Evolutionary conservation across 2,888 invertebrate species (phyloP), one percentile per base, ranked within the genome.

Genomic region (Drosophila tripunctata): DNA sequence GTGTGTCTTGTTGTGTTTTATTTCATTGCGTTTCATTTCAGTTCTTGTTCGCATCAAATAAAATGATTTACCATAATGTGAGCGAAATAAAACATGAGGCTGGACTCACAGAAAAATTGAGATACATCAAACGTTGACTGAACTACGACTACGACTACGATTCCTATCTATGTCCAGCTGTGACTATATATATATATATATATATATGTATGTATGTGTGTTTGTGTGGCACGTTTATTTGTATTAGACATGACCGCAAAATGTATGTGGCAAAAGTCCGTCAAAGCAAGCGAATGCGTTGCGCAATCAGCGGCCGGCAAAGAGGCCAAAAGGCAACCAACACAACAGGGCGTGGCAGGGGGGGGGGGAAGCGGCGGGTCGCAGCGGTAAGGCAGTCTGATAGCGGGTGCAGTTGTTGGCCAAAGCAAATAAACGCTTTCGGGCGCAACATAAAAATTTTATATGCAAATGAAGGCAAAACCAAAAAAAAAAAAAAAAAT

Each of bases 391-490:
- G 33, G 24, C 54, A 38, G 41, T n/a, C 50, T 54, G 72, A 51
- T 57, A 58, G 66, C 67, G 35, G 48, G 36, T 65, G 72, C 70
- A 58, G 52, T 48, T 22, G 21, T 35, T 31, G 54, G 57, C 56
- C 61, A 19, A 48, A 68, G 67, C 87, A 80, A 87, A 87, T 87
- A 77, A 81, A 81, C 87, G 87, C 84, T 86, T 70, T 74, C 81
- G 78, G 87, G 68, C 67, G 67, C 68, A 83, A 74, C 80, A 88
- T 75, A 86, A 73, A 87, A 84, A 83, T 84, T 84, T 62, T 77
- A 74, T 88, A 84, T 84, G 88, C 84, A 84, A 88, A 84, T 84
- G 83, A 87, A 82, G 79, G 82, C 78, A 81, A 81, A 75, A 64
- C 75, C 50, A 50, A 67, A 36, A 33, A 36, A 38, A 21, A 43